These are phyloP conservation scores for Drosophila melanica DNA, from an alignment of 1,140 invertebrate species.

Conservation along the genomic window DNA sequence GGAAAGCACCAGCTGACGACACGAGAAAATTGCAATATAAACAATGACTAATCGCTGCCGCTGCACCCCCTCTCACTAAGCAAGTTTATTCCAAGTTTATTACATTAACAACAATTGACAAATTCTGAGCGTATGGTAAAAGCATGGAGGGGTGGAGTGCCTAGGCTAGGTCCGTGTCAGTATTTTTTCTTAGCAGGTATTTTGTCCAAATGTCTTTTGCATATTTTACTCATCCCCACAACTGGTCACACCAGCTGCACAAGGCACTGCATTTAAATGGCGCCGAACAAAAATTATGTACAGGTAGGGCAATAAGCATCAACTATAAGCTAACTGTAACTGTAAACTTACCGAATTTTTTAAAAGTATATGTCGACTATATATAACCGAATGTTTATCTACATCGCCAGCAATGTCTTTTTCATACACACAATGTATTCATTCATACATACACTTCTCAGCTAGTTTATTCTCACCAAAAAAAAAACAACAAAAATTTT, in stretches of 20 bases:
- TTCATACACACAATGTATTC: too few species aligned
- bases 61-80: conserved; percentile 40
- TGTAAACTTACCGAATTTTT: too few species aligned
- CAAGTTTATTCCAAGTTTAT: conserved; percentile 74
- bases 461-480: too few species aligned
- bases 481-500: too few species aligned
- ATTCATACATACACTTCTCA: too few species aligned
- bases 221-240: not conserved
- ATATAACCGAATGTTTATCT: too few species aligned
- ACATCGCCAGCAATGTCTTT: too few species aligned
- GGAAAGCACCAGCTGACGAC: conserved; percentile 51
- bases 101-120: conserved; percentile 70
- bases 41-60: conserved; percentile 33
- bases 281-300: not conserved
- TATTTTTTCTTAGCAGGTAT: not conserved
- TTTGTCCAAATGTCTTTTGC: not conserved
- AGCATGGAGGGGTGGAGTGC: not conserved
- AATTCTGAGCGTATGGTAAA: not conserved
- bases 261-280: not conserved
- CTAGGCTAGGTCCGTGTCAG: not conserved
- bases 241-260: not conserved
- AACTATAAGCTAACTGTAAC: too few species aligned
- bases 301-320: too few species aligned
- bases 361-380: too few species aligned
- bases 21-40: conserved; percentile 37